Base-by-base conservation (phyloP, 2,797 vertebrate genomes). In the Carduelis carduelis region DNA sequence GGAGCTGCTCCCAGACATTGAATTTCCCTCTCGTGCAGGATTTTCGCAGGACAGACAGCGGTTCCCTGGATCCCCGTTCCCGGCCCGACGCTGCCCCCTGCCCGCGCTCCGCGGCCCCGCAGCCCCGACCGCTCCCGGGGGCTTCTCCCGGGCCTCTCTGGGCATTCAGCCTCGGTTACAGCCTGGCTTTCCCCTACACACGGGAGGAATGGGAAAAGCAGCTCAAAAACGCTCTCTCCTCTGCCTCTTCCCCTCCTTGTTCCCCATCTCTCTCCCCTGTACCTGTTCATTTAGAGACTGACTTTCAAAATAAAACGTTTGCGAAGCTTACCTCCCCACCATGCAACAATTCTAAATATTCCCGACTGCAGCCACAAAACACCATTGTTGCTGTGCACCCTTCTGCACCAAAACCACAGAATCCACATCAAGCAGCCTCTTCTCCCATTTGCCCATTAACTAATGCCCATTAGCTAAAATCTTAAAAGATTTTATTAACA, bases 21-120 rank as follows among this genome's bases (percentile, higher is more conserved):
- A 1, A 8, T 11, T 6, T 32, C 22, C 8, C n/a, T 27, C 37
- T 16, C 20, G 6, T 1, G 2, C 10, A 5, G 28, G 28, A 13
- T 28, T 63, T 55, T 20, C 6, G 28, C 4, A 3, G 3, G 7
- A 2, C 17, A 8, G 3, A 7, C 37, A 0, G n/a, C 15, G 11
- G n/a, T 4, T 34, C 21, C 26, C 57, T 7, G 26, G 32, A 2
- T 22, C 4, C 21, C 22, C n/a, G 55, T 35, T 27, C 55, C 47
- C 49, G 72, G 80, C 8, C 34, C 87, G 30, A 39, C 46, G 59
- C 74, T 47, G 88, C 81, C 81, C 66, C 88, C 88, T 79, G 68
- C 47, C 88, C 32, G 80, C 66, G 39, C 57, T 71, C 27, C 56
- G 37, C 7, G 6, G 39, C 37, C 52, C 13, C 68, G 37, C 59